phyloP scores from a whole-genome alignment of 2,113 vertebrate species.

The Paratilapia polleni region DNA sequence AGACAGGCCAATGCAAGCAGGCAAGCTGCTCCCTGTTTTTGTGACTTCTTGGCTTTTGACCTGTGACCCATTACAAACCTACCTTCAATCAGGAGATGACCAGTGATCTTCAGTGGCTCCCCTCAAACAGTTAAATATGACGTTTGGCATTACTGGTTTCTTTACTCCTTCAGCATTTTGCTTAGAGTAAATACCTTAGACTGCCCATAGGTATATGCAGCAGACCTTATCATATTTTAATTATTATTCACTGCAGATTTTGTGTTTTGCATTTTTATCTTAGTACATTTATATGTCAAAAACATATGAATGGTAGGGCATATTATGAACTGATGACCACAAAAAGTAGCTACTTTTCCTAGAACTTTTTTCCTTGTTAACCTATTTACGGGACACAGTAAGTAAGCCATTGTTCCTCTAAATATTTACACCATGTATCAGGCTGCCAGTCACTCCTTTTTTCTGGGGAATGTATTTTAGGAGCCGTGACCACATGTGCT shows the following conservation, averaged over 20 bases:
- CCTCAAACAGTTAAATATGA: neutral
- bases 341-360: conserved; percentile 37
- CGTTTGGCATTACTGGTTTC: neutral
- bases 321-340: neutral
- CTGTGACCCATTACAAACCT: conserved; percentile 38
- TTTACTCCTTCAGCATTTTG: neutral
- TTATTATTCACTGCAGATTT: neutral
- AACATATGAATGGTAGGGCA: neutral
- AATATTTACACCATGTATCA: conserved; percentile 64
- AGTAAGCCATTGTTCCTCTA: conserved; percentile 67
- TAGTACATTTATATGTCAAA: neutral
- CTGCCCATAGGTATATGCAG: neutral
- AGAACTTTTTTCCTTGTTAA: conserved; percentile 43
- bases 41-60: conserved; percentile 51
- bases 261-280: neutral
- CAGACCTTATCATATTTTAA: too few species aligned
- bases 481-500: conserved; percentile 72
- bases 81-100: conserved; percentile 24
- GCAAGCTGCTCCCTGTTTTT: conserved; percentile 33
- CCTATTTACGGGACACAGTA: conserved; percentile 61
- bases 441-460: conserved; percentile 60
- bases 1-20: conserved; percentile 3
- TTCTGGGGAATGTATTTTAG: conserved; percentile 81
- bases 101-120: conserved; percentile 8
- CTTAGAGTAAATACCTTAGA: neutral